phyloP scores from a whole-genome alignment of 2,797 vertebrate genomes.

The Trachurus trachurus region DNA sequence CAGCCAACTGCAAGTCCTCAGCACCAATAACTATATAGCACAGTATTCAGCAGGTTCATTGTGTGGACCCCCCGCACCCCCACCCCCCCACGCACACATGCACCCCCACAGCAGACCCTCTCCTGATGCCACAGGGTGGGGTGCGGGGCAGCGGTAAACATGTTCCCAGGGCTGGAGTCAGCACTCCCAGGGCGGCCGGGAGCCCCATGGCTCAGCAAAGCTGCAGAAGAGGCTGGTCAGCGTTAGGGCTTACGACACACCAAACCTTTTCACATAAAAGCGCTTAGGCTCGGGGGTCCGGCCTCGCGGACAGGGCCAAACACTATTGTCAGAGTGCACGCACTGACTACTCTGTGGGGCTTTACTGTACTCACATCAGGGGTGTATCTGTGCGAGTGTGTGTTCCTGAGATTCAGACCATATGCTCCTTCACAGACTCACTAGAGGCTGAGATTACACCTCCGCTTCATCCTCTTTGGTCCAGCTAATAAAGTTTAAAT shows the following conservation, averaged over 20 bases:
- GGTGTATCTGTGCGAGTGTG: constrained; percentile 30
- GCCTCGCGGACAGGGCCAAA: constrained; percentile 68
- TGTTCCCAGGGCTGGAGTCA: constrained; percentile 86
- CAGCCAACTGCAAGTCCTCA: constrained; percentile 49
- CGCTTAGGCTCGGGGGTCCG: constrained; percentile 75
- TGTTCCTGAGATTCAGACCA: constrained; percentile 22
- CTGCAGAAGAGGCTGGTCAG: constrained; percentile 85
- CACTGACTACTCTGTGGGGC: constrained; percentile 55
- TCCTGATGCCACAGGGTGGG: constrained; percentile 73
- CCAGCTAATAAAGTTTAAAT: neutral
- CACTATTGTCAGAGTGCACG: constrained; percentile 73
- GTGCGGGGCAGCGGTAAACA: constrained; percentile 83
- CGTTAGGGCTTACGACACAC: constrained; percentile 79
- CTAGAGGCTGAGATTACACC: neutral
- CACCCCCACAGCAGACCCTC: constrained; percentile 37
- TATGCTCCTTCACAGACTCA: constrained; percentile 11
- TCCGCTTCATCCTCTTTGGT: neutral
- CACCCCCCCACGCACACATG: too few species aligned
- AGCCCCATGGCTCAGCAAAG: constrained; percentile 87
- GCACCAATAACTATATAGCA: constrained; percentile 66
- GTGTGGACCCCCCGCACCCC: constrained; percentile 60
- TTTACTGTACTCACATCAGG: constrained; percentile 64
- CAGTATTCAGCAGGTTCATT: constrained; percentile 89
- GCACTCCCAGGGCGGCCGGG: constrained; percentile 83
- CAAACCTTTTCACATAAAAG: constrained; percentile 82